A percentile compares a stretch with the other conserved stretches of the same genome.
phyloP scores from a whole-genome alignment of 2,888 invertebrate genomes.

The Sturmia bella region DNA sequence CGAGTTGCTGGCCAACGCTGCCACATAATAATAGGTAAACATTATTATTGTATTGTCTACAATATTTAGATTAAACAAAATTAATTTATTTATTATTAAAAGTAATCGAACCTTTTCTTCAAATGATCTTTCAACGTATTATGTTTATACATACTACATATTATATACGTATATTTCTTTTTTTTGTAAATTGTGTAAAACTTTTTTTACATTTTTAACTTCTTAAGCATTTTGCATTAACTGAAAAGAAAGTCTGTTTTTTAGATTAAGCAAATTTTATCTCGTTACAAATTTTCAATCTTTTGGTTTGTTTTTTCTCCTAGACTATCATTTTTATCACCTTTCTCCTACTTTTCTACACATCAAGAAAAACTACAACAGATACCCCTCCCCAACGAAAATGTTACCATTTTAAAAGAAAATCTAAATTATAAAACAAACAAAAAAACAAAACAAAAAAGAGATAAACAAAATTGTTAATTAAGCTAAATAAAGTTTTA shows the following conservation, averaged over 20 bases:
- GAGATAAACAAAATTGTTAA: conserved; percentile 62
- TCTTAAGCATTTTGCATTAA: not conserved
- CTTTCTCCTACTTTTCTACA: conserved; percentile 57
- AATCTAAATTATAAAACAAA: conserved; percentile 26
- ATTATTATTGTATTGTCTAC: conserved; percentile 66
- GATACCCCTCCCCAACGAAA: conserved; percentile 68
- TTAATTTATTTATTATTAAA: conserved; percentile 41
- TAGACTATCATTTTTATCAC: conserved; percentile 59
- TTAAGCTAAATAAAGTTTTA: conserved; percentile 71
- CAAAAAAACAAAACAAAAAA: conserved; percentile 8
- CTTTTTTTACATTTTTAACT: conserved; percentile 5
- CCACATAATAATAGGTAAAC: conserved; percentile 77
- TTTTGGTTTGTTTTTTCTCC: conserved; percentile 38
- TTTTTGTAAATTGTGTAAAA: conserved; percentile 23
- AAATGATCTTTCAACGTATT: conserved; percentile 41
- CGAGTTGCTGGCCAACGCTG: conserved; percentile 84
- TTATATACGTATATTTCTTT: not conserved
- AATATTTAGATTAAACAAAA: conserved; percentile 58
- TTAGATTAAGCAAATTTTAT: conserved; percentile 51
- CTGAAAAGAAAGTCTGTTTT: conserved; percentile 43
- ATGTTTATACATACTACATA: too few relatives aligned
- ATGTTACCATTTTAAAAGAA: conserved; percentile 66
- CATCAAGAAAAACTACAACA: conserved; percentile 61
- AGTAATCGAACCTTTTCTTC: conserved; percentile 26
- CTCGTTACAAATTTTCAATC: conserved; percentile 10